Evolutionary conservation across 1,140 invertebrate genomes (phyloP).

Genomic region (Phocides pigmalion): DNA sequence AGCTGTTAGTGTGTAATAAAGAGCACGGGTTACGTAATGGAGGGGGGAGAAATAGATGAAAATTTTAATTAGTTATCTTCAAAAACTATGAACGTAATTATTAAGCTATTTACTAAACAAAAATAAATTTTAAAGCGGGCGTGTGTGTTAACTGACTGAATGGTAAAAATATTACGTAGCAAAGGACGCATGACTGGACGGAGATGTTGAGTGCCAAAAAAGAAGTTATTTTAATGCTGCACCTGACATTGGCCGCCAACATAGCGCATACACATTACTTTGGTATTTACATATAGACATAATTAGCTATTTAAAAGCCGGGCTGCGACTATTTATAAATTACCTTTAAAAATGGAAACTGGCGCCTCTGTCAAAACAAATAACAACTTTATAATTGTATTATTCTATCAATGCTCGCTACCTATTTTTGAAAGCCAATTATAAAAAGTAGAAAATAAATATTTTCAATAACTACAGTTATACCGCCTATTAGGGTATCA

Average conservation of each 20-base stretch:
- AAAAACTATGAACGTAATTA: constrained; percentile 35
- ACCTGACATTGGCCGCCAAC: constrained; percentile 54
- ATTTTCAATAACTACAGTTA: background rate
- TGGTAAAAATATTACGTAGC: constrained; percentile 36
- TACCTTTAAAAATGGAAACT: constrained; percentile 80
- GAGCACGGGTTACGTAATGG: constrained; percentile 53
- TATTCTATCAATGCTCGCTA: constrained; percentile 9
- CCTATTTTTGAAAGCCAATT: background rate
- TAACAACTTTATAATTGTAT: constrained; percentile 48
- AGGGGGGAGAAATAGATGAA: constrained; percentile 68
- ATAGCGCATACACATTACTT: constrained; percentile 59
- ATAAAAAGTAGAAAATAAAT: background rate
- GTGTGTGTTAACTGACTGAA: constrained; percentile 46
- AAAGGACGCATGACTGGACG: constrained; percentile 47
- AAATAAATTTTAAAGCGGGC: constrained; percentile 45
- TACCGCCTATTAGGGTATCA: background rate
- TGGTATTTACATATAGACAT: constrained; percentile 53
- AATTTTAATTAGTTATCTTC: constrained; percentile 65
- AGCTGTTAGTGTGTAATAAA: constrained; percentile 69
- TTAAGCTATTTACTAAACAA: constrained; percentile 41
- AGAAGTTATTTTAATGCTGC: constrained; percentile 60
- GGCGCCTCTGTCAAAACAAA: constrained; percentile 79
- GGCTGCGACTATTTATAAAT: constrained; percentile 61
- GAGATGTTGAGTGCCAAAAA: constrained; percentile 49
- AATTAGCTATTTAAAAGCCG: constrained; percentile 63